Evolutionary conservation across 1,140 invertebrate genomes (phyloP), one percentile per base, ranked within the genome.

Genomic region (Drosophila parvula): DNA sequence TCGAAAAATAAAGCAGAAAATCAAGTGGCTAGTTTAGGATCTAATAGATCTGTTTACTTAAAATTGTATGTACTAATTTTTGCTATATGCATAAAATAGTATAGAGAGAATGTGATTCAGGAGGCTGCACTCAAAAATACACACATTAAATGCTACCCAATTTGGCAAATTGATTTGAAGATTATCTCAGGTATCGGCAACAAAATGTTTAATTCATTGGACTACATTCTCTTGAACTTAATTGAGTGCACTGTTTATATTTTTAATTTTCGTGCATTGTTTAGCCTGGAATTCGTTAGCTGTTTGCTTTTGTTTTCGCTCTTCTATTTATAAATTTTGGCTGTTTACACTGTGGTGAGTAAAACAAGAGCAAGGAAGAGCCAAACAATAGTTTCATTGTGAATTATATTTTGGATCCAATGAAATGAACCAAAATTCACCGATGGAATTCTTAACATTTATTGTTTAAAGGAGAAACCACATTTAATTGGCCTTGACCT

Each of bases 341-440:
- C 61, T 69, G 65, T 69, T 69, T 69, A 69, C 65, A 67, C 65
- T 69, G 61, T 53, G 22, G 65, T 65, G 38, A 53, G 65, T 44
- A 18, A 11, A 64, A 36, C 61, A 43, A 65, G 47, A 43, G 22
- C 36, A 36, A 18, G 12, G 12, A 28, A 45, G 11, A 12, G 16
- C 16, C 14, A 43, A 63, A 27, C 4, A 22, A 41, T 22, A 36
- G 40, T 67, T 27, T 48, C 56, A 32, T 27, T 32, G 22, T 41
- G 28, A 28, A 38, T 30, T 27, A 34, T 36, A n/a, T 48, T 8
- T 50, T 34, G 6, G 18, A 12, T 16, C 5, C 4, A 53, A 22
- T 22, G 16, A 7, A 36, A 5, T 18, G 9, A 8, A 10, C 14
- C 10, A 11, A 34, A 18, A 8, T 12, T 11, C n/a, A 34, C 16